Percentiles rank a stretch among this genome's conserved stretches.
Evolutionary conservation across 2,797 vertebrate species (phyloP).

Genomic region (Alectoris magna): DNA sequence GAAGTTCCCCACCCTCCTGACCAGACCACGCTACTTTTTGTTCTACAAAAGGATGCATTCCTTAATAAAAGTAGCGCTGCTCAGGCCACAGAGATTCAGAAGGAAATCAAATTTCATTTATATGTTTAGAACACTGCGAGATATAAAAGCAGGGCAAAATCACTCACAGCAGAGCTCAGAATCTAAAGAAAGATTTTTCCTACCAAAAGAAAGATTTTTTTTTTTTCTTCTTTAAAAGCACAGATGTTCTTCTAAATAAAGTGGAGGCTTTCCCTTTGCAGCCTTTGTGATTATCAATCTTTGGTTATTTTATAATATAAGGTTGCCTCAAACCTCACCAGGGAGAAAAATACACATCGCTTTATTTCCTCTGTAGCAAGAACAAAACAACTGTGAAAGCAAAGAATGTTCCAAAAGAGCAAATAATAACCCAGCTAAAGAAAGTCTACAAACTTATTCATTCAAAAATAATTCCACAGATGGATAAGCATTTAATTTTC

Average conservation of each 20-base stretch:
- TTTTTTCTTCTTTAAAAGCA: background rate
- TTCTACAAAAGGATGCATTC: background rate
- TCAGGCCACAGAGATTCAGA: constrained; percentile 23
- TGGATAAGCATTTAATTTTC: constrained; percentile 50
- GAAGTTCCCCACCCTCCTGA: constrained; percentile 14
- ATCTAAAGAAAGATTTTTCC: background rate
- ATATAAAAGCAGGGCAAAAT: background rate
- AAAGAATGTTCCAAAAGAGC: constrained; percentile 17
- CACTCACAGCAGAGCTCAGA: background rate
- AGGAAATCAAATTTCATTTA: constrained; percentile 21
- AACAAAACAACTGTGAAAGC: constrained; percentile 32
- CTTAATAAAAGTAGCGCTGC: constrained; percentile 30
- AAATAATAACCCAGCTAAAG: constrained; percentile 27
- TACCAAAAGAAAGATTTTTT: background rate
- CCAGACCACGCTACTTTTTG: background rate
- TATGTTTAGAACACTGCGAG: constrained; percentile 26
- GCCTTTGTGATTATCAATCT: constrained; percentile 49
- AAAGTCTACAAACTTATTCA: constrained; percentile 21
- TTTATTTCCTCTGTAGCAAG: constrained; percentile 33
- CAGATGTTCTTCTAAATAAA: constrained; percentile 21
- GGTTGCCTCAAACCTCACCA: constrained; percentile 40
- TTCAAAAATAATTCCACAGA: constrained; percentile 60
- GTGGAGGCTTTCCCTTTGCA: constrained; percentile 5
- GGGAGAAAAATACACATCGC: constrained; percentile 49
- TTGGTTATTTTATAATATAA: constrained; percentile 54